Base-by-base conservation (phyloP, 2,888 invertebrate genomes). In the Metopia argyrocephala region DNA sequence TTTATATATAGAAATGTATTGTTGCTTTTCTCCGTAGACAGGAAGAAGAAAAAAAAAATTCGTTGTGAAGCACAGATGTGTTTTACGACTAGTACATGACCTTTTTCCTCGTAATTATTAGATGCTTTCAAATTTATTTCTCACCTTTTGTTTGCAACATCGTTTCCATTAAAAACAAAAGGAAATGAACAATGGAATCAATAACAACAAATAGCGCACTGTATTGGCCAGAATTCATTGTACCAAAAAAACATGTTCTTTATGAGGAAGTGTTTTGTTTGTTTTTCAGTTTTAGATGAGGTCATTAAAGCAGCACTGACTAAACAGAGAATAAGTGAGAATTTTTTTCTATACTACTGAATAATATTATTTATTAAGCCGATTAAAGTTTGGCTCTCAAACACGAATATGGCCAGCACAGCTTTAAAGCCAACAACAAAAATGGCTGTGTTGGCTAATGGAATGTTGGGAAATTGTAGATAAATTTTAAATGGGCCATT, bases 31-130 rank as follows among this genome's bases (percentile, higher is more conserved):
- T 12, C 38, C 15, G 38, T 38, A 3, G 38, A 38, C 9, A 38
- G 25, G 50, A 65, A 38, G 50, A 70, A 48, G 28, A 12, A 0
- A 38, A 48, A 21, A 74, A 57, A 20, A 31, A 59, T 50, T 70
- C 48, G 46, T 18, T 56, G 28, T 52, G 9, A 9, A 23, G 4
- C 31, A 61, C 66, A 71, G 61, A 66, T 71, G 71, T 56, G 59
- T 62, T 54, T 71, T 54, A 71, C 46, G 18, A 46, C 66, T 25
- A 48, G 31, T 25, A 69, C 75, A 69, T 76, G 68, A 5, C 27
- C 21, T 12, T 12, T 31, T 31, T 31, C 12, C 3, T 23, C 18
- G 25, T 68, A 20, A 62, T 48, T 38, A 38, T 38, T 38, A 31
- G 12, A n/a, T n/a, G n/a, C n/a, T 38, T 38, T 15, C 38, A 38